Evolutionary conservation across 2,797 vertebrate genomes (phyloP).

Genomic region (Parauchenoglanis punctatus): DNA sequence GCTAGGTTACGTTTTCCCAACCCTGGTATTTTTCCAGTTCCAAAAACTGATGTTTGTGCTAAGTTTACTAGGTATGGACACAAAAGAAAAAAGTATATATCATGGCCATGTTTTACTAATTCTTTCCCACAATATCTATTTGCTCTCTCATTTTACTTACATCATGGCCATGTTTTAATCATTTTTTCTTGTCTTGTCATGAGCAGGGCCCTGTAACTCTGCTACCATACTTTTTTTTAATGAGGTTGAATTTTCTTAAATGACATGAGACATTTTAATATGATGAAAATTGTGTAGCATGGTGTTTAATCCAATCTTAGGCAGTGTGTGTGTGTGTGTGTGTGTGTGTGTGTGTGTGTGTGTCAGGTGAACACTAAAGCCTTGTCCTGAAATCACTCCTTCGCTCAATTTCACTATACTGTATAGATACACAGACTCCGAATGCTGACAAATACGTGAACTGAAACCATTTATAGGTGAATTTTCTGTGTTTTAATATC

Average conservation of each 20-base stretch:
- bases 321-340: no score
- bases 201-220: no score
- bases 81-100: no score
- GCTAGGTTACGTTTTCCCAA: neutral
- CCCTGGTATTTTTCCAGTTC: neutral
- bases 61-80: neutral
- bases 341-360: no score
- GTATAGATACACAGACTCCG: neutral
- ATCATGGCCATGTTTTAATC: no score
- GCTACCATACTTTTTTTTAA: neutral
- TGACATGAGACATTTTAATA: no score
- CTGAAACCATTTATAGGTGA: neutral
- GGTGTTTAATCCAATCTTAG: neutral
- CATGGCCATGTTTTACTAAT: no score
- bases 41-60: neutral
- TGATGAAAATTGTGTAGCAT: neutral
- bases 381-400: neutral
- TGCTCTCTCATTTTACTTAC: no score
- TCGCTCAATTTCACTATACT: neutral
- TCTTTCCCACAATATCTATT: no score
- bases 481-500: neutral
- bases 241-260: no score
- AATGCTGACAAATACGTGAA: neutral
- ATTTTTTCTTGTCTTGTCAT: no score
- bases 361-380: neutral